Evolutionary conservation across 2,113 vertebrate species (phyloP), one percentile per base, ranked within the genome.

Genomic region (Cyprinodon brontotheroides): DNA sequence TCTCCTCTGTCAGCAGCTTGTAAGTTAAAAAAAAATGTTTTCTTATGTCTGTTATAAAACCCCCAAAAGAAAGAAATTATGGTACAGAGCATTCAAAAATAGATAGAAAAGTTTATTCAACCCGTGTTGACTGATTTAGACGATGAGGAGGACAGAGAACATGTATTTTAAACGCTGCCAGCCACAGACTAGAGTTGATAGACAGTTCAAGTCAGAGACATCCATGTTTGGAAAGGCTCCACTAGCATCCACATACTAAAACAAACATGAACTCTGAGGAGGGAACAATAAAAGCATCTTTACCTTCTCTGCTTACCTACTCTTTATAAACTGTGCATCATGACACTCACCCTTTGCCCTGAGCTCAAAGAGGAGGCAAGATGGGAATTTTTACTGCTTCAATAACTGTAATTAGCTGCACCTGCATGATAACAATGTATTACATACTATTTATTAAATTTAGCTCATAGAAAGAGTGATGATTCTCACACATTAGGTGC

Each of bases 161-260:
- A 11, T 38, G 48, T 41, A 74, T 65, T 7, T 68, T 15, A 4
- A 61, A 68, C n/a, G 13, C 40, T 4, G 15, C 77, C 84, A 65
- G 63, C 20, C 45, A 3, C 13, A 72, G n/a, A 65, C 45, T n/a
- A 79, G 62, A 57, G 75, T 63, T 64, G 74, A 69, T 48, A 85
- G 74, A 88, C 74, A 82, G 86, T 69, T 81, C 85, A 76, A 53
- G 75, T 68, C 68, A 59, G 84, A 79, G 89, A 73, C 87, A 65
- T 39, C 65, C 84, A 0, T 75, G 77, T 75, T 86, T 93, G 92
- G 86, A 84, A 4, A 41, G 64, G 61, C 9, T 89, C 75, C 85
- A 65, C 66, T 91, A 22, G 47, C 90, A 84, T 74, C 74, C 73
- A 85, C 48, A 78, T 92, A 82, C 79, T 84, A 93, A 93, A 85